Conservation (phyloP, 2,888 invertebrate species). For the Sisyra nigra region DNA sequence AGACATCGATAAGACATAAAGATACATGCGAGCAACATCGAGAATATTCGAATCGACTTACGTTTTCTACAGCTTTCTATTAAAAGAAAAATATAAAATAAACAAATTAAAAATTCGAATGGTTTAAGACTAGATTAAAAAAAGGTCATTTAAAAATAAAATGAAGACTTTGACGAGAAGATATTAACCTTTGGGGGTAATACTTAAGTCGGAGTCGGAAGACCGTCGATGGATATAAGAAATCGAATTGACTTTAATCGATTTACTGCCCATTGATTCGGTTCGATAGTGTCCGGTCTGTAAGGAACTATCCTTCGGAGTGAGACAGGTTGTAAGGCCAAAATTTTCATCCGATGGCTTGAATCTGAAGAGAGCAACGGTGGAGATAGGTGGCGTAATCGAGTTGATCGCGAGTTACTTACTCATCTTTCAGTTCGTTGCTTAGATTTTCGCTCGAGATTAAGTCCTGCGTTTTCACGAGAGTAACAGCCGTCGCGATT, state of each 20-base stretch:
- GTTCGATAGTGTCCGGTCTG: constrained; percentile 30
- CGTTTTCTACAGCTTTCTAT: constrained; percentile 39
- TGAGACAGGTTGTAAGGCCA: no score
- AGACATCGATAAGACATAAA: no score
- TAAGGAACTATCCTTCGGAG: neutral
- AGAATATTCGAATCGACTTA: constrained; percentile 26
- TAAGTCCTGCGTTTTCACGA: constrained; percentile 42
- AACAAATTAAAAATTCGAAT: constrained; percentile 4
- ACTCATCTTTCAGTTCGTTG: no score
- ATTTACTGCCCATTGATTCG: constrained; percentile 37
- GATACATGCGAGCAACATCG: neutral
- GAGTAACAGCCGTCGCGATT: constrained; percentile 74
- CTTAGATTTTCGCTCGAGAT: constrained; percentile 24
- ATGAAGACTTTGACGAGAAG: neutral
- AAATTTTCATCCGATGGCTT: no score
- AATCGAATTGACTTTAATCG: constrained; percentile 27
- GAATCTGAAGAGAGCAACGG: no score
- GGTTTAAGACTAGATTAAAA: constrained; percentile 6
- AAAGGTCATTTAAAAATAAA: constrained; percentile 2
- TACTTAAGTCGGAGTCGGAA: constrained; percentile 85
- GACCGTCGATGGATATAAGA: constrained; percentile 56
- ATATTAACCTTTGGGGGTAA: constrained; percentile 76
- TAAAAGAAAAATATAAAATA: constrained; percentile 19
- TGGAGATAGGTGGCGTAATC: no score
- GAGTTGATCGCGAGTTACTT: no score